Conservation (phyloP, 2,113 vertebrate species). For the Fulica atra region DNA sequence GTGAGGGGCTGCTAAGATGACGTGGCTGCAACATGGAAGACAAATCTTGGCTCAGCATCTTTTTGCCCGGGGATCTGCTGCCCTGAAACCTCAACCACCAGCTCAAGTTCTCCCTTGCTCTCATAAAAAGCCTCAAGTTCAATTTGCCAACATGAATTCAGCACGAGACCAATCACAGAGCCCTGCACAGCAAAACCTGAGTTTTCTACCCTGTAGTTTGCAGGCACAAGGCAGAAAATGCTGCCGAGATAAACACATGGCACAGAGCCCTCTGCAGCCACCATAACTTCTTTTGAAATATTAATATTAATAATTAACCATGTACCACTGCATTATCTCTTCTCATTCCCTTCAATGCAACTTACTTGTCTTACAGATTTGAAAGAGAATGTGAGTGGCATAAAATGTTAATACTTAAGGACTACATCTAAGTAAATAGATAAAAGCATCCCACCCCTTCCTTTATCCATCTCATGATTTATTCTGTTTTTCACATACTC, state of each 20-base stretch:
- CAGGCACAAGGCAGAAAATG: accelerated
- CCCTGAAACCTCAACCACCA: background rate
- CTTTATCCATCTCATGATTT: slow-evolving; percentile 11
- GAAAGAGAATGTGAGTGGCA: background rate
- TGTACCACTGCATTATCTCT: background rate
- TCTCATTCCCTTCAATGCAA: background rate
- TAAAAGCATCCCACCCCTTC: slow-evolving; percentile 17
- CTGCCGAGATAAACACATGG: background rate
- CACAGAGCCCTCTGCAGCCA: background rate
- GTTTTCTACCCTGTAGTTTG: background rate
- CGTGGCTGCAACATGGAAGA: background rate
- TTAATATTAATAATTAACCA: slow-evolving; percentile 50
- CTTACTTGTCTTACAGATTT: background rate
- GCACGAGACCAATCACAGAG: accelerated
- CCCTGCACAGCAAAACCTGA: background rate
- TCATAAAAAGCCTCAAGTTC: background rate
- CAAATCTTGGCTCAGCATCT: background rate
- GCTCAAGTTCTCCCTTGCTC: background rate
- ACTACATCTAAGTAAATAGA: background rate
- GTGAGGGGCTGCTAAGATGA: background rate
- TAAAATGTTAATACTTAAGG: slow-evolving; percentile 23
- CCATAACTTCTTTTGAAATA: background rate
- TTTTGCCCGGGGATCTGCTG: background rate
- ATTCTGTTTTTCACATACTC: background rate
- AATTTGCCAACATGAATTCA: background rate